Evolutionary conservation across 1,140 invertebrate genomes (phyloP).

Genomic region (Chrysomallon squamiferum): DNA sequence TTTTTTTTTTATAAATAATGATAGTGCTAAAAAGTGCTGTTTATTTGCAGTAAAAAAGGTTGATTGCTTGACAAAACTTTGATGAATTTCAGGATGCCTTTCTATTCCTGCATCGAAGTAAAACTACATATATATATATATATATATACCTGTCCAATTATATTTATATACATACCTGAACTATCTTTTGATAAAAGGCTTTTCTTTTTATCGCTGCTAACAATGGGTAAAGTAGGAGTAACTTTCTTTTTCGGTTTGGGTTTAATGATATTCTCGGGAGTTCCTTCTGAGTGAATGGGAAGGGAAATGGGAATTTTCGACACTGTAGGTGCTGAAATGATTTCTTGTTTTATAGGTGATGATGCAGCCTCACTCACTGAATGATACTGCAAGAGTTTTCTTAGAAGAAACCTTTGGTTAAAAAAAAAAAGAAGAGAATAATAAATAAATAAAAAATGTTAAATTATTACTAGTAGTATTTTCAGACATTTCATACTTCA

Average conservation of each 20-base stretch:
- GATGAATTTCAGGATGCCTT: too few relatives aligned
- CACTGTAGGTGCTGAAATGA: neutral
- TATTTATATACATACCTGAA: slow-evolving; percentile 1
- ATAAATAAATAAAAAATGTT: neutral
- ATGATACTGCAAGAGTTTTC: slow-evolving; percentile 54
- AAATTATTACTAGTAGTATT: too few relatives aligned
- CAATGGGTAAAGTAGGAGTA: neutral
- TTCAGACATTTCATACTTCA: too few relatives aligned
- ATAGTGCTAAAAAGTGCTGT: too few relatives aligned
- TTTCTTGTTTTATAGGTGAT: slow-evolving; percentile 9
- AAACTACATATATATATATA: too few relatives aligned
- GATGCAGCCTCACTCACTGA: slow-evolving; percentile 32
- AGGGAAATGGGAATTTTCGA: neutral
- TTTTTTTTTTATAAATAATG: too few relatives aligned
- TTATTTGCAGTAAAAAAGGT: too few relatives aligned
- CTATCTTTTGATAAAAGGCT: neutral
- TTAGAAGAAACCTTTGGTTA: slow-evolving; percentile 43
- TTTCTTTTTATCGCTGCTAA: neutral
- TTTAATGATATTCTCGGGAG: neutral
- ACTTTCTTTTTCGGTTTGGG: slow-evolving; percentile 1
- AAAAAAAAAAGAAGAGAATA: neutral
- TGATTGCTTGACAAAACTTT: too few relatives aligned
- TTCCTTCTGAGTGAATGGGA: neutral
- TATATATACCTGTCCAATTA: too few relatives aligned
- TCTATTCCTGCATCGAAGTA: too few relatives aligned